These are phyloP conservation scores for Labeo calbasu DNA, from an alignment of 2,797 vertebrate species.

Conservation along the genomic window DNA sequence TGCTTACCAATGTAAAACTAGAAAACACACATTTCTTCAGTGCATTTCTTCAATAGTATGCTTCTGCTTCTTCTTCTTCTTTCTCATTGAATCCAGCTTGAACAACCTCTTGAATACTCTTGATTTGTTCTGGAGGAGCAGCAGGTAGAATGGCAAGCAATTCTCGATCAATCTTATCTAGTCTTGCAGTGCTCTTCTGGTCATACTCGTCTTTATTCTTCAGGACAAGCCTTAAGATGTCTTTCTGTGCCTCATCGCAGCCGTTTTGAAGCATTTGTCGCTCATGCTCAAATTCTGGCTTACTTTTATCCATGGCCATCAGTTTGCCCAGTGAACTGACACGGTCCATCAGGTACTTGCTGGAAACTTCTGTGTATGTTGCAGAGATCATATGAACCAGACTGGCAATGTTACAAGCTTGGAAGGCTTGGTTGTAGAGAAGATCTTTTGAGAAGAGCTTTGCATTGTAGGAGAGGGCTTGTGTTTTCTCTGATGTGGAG, in stretches of 20 bases:
- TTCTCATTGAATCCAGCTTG: background rate
- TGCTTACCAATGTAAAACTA: background rate
- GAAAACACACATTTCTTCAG: background rate
- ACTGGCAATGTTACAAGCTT: background rate
- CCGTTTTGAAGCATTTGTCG: background rate
- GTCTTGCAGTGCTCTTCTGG: conserved; percentile 9
- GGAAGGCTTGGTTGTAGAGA: background rate
- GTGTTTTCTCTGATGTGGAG: background rate
- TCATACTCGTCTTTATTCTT: conserved; percentile 52
- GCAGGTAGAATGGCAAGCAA: conserved; percentile 42
- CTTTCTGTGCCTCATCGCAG: conserved; percentile 40
- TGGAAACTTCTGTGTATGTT: conserved; percentile 57
- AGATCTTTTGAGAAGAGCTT: background rate
- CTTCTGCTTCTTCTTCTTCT: background rate
- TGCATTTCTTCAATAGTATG: background rate
- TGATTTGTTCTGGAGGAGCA: conserved; percentile 33
- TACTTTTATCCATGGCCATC: conserved; percentile 51
- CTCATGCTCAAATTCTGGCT: conserved; percentile 11
- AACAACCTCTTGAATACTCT: conserved; percentile 11
- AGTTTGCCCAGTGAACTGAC: conserved; percentile 27
- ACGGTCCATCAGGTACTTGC: conserved; percentile 54
- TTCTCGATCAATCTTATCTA: conserved; percentile 31
- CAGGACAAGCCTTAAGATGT: conserved; percentile 41
- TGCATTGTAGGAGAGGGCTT: background rate
- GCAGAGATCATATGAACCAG: conserved; percentile 54